Evolutionary conservation across 2,888 invertebrate species (phyloP), one percentile per base, ranked within the genome.

Genomic region (Notodonta dromedarius): DNA sequence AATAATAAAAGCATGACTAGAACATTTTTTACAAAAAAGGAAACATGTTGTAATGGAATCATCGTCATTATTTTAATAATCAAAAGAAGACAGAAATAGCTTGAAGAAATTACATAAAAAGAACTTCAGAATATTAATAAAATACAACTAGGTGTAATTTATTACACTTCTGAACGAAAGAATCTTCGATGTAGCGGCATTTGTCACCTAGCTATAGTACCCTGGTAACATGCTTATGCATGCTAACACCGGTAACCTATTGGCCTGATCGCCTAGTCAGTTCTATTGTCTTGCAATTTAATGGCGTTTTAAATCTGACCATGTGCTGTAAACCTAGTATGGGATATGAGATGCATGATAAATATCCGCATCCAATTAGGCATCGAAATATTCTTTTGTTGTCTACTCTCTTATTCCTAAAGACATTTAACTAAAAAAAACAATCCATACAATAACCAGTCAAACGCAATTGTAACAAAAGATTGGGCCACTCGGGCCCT

Each of bases 231-330:
- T 7, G 13, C 62, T 66, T 68, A 76, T 63, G 67, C 69, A 76
- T 79, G 67, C 62, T 69, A 75, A 74, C 71, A 71, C 71, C 69
- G 59, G 71, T 80, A 76, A 80, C 83, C 82, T 78, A 79, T 75
- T 84, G 79, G 73, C 81, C 77, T 74, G 77, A 73, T 52, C 61
- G 58, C 59, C 67, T 61, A 65, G 51, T 58, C 57, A 54, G 40
- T 32, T 48, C 65, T 66, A 74, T 74, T 74, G 65, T 70, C 66
- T 70, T 60, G 56, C 66, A 68, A 65, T 59, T 61, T 59, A 65
- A 68, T 65, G 61, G 61, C 59, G 57, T 68, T 67, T 57, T 59
- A 56, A 72, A 70, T 73, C 62, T 65, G 66, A 70, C 68, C 61
- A 44, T 68, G 75, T 61, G 39, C 70, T 59, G 67, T 57, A 67